phyloP scores from a whole-genome alignment of 2,888 invertebrate species.

The Athetis lepigone region DNA sequence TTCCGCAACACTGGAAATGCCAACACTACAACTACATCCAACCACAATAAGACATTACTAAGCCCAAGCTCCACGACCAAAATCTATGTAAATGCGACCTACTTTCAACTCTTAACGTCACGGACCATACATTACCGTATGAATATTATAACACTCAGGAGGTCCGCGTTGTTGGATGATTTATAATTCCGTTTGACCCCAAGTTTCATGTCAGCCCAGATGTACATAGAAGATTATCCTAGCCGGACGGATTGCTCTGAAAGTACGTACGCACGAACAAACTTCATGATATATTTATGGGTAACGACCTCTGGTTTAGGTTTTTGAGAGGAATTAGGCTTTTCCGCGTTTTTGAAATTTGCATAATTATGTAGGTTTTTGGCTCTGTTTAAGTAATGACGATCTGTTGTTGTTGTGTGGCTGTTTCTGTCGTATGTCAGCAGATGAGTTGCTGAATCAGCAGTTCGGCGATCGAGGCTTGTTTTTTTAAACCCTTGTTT shows the following conservation, averaged over 20 bases:
- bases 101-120: slow-evolving; percentile 67
- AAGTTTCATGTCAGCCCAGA: slow-evolving; percentile 51
- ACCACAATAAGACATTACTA: slow-evolving; percentile 27
- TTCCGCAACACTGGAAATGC: too few species aligned
- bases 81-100: slow-evolving; percentile 72
- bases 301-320: slow-evolving; percentile 27
- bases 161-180: slow-evolving; percentile 67
- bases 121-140: slow-evolving; percentile 67
- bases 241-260: slow-evolving; percentile 51
- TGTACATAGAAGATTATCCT: slow-evolving; percentile 56
- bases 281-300: slow-evolving; percentile 50
- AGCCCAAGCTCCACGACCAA: slow-evolving; percentile 16
- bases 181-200: slow-evolving; percentile 80
- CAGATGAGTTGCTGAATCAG: neutral
- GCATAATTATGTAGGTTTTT: slow-evolving; percentile 33
- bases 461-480: too few species aligned
- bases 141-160: slow-evolving; percentile 72
- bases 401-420: slow-evolving; percentile 13
- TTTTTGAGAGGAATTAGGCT: slow-evolving; percentile 43
- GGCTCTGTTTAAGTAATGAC: slow-evolving; percentile 4
- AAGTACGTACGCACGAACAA: slow-evolving; percentile 31
- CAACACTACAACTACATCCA: neutral
- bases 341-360: slow-evolving; percentile 28
- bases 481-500: too few species aligned
- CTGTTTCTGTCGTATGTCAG: neutral